Base-by-base conservation (phyloP, 1,140 invertebrate species). In the Megalonaias nervosa region DNA sequence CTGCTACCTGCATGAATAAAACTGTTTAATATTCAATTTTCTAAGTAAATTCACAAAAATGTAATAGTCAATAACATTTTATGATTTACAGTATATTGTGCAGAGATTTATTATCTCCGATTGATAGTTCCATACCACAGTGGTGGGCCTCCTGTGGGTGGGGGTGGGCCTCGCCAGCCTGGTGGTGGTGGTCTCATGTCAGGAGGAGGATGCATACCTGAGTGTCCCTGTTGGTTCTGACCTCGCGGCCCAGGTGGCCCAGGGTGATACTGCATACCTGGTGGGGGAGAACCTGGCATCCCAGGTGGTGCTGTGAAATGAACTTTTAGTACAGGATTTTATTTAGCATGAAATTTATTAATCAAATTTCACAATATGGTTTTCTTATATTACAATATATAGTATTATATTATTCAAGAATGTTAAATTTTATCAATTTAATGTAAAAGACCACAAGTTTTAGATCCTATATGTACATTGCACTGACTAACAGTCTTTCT, bases 171-270 rank as follows among this genome's bases (percentile, higher is more conserved):
- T 74, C 84, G 83, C 85, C 86, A 85, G 57, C 85, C 82, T 15
- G 88, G 89, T 55, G 89, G 89, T 65, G 86, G 86, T 16, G 88
- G 88, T 76, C 90, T 78, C 87, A 90, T 89, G 61, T 92, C 91
- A 64, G 92, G 92, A 15, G 84, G 85, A 62, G 85, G 85, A 15
- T 80, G 82, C 79, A 81, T 81, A 31, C 80, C 74, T 65, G 82
- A 80, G 26, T 73, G 83, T 62, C 38, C 38, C 38, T 48, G 38
- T 48, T 48, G 71, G 26, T 55, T 59, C 23, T 21, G 65, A 62
- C 74, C 57, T n/a, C 31, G 57, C 58, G 70, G 64, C 16, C 26
- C 26, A 9, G 23, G 19, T 62, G 60, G 19, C 21, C 19, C 60
- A 11, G 60, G 19, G 19, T 19, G 38, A 62, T 14, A 48, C 38